Evolutionary conservation across 2,113 vertebrate genomes (phyloP).

Genomic region (Saiga tatarica): DNA sequence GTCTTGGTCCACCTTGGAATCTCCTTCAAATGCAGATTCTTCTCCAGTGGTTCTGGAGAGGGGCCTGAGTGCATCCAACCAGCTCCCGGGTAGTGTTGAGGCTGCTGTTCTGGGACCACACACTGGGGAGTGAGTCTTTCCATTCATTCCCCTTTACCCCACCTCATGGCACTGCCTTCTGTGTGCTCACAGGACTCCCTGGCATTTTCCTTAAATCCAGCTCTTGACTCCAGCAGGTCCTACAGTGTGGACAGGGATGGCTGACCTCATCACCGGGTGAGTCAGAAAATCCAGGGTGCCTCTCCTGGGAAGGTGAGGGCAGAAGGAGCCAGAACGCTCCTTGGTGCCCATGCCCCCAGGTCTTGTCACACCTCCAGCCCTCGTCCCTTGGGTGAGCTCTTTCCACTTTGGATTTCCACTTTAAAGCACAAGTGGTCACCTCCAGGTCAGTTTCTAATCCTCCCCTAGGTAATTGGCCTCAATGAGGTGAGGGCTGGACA

Average conservation of each 20-base stretch:
- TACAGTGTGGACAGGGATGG: neutral
- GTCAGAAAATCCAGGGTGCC: neutral
- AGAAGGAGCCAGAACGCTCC: neutral
- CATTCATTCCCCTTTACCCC: accelerated
- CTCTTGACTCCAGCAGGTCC: neutral
- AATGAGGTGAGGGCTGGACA: conserved; percentile 47
- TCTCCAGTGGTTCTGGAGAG: too few species aligned
- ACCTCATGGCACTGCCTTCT: accelerated
- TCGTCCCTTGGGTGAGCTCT: neutral
- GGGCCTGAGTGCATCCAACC: accelerated
- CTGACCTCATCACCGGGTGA: neutral
- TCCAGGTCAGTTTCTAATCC: conserved; percentile 39
- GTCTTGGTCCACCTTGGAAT: neutral
- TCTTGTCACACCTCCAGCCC: neutral
- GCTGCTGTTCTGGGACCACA: accelerated
- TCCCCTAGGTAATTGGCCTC: conserved; percentile 49
- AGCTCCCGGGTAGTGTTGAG: accelerated
- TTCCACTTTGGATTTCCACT: neutral
- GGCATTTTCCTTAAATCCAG: neutral
- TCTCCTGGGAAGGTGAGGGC: neutral
- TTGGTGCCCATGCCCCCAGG: accelerated
- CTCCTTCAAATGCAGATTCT: neutral
- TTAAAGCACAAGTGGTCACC: conserved; percentile 26
- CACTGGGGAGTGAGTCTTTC: accelerated
- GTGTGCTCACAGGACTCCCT: neutral